Evolutionary conservation across 2,113 vertebrate genomes (phyloP).

Genomic region (Ovis canadensis): DNA sequence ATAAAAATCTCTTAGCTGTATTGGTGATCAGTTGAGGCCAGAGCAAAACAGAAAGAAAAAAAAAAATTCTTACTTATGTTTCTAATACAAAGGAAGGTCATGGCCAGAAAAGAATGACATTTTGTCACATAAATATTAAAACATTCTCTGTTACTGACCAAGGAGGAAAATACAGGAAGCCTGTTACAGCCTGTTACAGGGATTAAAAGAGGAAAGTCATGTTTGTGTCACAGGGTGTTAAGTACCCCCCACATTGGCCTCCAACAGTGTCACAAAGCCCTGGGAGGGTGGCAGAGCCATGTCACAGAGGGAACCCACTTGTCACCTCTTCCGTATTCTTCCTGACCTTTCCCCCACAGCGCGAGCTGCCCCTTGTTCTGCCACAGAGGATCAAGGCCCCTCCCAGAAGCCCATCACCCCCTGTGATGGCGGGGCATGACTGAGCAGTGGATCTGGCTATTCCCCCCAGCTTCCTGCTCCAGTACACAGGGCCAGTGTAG

Average conservation of each 20-base stretch:
- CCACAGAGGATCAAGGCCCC: background rate
- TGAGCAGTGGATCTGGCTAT: background rate
- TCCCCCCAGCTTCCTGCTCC: background rate
- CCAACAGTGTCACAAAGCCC: constrained; percentile 32
- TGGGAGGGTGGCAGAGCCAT: background rate
- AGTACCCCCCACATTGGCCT: background rate
- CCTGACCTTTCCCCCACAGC: background rate
- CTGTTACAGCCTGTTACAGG: background rate
- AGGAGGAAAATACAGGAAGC: background rate
- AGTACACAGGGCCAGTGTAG: background rate
- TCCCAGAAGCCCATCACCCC: background rate
- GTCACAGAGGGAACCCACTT: constrained; percentile 19
- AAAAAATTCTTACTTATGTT: background rate
- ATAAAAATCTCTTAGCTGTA: constrained; percentile 21
- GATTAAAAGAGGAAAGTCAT: background rate
- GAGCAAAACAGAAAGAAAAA: constrained; percentile 4
- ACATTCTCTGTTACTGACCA: background rate
- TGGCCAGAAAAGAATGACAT: background rate
- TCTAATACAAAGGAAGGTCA: constrained; percentile 20
- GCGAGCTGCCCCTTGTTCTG: background rate
- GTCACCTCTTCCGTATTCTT: background rate
- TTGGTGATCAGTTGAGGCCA: constrained; percentile 16
- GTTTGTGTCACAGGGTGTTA: background rate
- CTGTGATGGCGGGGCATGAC: background rate
- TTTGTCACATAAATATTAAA: background rate